phyloP scores from a whole-genome alignment of 2,797 vertebrate genomes.

The Gorsachius magnificus region DNA sequence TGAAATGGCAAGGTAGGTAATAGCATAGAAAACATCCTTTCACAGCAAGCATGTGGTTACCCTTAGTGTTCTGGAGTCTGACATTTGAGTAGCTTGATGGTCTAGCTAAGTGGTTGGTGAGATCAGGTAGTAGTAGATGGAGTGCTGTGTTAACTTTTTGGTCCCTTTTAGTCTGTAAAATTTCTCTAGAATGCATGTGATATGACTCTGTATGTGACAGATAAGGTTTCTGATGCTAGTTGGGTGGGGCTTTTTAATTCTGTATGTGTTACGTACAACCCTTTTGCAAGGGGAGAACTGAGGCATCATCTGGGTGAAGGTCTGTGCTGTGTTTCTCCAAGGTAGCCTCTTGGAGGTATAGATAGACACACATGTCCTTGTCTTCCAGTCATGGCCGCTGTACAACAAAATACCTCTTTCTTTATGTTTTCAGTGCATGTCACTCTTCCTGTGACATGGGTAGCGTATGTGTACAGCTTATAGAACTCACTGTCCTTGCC shows the following conservation, averaged over 20 bases:
- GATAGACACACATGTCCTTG: background rate
- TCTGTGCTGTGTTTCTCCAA: background rate
- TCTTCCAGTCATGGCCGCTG: background rate
- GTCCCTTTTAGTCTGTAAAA: background rate
- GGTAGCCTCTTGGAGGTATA: background rate
- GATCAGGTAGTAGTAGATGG: background rate
- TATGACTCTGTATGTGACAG: background rate
- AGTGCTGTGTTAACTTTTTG: background rate
- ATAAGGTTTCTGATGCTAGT: background rate
- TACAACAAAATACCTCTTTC: background rate
- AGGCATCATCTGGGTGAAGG: background rate
- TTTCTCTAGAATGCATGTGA: background rate
- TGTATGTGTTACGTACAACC: background rate
- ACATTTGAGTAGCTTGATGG: background rate
- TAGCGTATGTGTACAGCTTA: background rate
- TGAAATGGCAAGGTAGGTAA: slow-evolving; percentile 89
- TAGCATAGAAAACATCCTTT: background rate
- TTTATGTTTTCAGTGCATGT: background rate
- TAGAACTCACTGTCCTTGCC: background rate
- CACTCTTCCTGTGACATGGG: background rate
- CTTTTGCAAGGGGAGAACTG: background rate
- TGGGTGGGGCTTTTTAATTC: background rate
- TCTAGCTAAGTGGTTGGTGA: background rate
- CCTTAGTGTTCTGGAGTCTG: background rate
- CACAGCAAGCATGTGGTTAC: background rate